Percentiles rank a stretch among this genome's conserved stretches.
Conservation (phyloP, 2,888 invertebrate species). For the Drosophila neotestacea region DNA sequence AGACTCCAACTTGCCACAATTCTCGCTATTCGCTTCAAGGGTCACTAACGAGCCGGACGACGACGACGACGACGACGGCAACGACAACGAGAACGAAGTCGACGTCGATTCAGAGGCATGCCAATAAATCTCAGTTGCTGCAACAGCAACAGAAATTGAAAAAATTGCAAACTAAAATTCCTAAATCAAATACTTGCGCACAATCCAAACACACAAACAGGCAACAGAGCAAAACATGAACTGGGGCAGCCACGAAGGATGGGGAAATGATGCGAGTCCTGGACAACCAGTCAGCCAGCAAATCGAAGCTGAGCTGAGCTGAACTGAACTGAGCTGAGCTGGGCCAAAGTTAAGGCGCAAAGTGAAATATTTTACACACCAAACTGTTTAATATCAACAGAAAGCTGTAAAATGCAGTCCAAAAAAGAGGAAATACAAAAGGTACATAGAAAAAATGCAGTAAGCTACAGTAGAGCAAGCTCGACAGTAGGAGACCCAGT, state of each 20-base stretch:
- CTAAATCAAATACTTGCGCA: constrained; percentile 78
- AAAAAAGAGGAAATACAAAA: neutral
- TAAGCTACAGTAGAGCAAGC: no score
- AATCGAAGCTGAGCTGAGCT: constrained; percentile 61
- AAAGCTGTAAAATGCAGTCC: constrained; percentile 16
- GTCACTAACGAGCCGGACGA: constrained; percentile 65
- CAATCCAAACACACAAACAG: constrained; percentile 51
- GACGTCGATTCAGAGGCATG: constrained; percentile 48
- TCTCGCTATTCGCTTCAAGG: constrained; percentile 41
- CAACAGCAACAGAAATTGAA: constrained; percentile 42
- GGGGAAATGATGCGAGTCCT: neutral
- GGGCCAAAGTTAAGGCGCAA: constrained; percentile 49
- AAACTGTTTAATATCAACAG: constrained; percentile 55
- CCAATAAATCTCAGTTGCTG: constrained; percentile 73
- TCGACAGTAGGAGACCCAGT: no score
- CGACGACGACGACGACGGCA: neutral
- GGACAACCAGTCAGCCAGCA: constrained; percentile 47
- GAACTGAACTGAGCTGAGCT: constrained; percentile 31
- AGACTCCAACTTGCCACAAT: constrained; percentile 35
- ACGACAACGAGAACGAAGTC: constrained; percentile 1
- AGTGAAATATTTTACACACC: constrained; percentile 59
- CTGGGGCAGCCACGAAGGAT: neutral
- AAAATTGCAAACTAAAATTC: constrained; percentile 73
- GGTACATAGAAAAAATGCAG: no score
- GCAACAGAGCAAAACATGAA: constrained; percentile 21